These are phyloP conservation scores for Gallinago paraguaiae DNA, from an alignment of 2,113 vertebrate genomes.

Conservation along the genomic window DNA sequence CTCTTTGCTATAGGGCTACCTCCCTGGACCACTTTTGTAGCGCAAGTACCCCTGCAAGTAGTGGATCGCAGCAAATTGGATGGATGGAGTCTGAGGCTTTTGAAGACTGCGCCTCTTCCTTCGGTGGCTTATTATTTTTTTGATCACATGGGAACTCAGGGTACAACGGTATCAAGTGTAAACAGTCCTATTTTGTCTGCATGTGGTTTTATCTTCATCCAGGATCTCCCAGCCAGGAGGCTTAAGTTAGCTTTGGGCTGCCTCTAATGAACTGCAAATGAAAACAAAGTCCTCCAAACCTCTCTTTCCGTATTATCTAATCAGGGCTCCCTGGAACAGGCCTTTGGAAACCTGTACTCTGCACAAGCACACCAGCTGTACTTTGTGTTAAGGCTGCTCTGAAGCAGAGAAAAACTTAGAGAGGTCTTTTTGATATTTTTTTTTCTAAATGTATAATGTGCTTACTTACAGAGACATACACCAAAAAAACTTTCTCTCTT, in stretches of 20 bases:
- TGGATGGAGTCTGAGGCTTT: background rate
- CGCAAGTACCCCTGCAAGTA: background rate
- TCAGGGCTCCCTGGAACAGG: background rate
- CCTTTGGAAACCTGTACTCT: conserved; percentile 14
- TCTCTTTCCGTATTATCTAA: conserved; percentile 27
- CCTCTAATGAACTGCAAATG: conserved; percentile 32
- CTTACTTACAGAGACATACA: background rate
- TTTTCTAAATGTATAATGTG: background rate
- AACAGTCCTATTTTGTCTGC: conserved; percentile 31
- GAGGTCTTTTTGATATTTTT: background rate
- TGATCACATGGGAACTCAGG: background rate
- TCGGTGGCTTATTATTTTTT: background rate
- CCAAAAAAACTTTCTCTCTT: background rate
- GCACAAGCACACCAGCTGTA: background rate
- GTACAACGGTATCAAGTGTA: background rate
- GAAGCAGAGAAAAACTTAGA: background rate
- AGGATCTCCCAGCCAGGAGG: conserved; percentile 16
- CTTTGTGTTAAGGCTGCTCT: background rate
- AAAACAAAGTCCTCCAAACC: conserved; percentile 48
- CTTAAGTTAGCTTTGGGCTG: conserved; percentile 30
- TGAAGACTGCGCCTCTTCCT: background rate
- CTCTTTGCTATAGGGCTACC: background rate
- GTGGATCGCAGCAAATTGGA: background rate
- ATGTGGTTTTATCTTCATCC: conserved; percentile 24
- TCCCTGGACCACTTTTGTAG: background rate